Evolutionary conservation across 2,797 vertebrate species (phyloP).

Genomic region (Champsocephalus gunnari): DNA sequence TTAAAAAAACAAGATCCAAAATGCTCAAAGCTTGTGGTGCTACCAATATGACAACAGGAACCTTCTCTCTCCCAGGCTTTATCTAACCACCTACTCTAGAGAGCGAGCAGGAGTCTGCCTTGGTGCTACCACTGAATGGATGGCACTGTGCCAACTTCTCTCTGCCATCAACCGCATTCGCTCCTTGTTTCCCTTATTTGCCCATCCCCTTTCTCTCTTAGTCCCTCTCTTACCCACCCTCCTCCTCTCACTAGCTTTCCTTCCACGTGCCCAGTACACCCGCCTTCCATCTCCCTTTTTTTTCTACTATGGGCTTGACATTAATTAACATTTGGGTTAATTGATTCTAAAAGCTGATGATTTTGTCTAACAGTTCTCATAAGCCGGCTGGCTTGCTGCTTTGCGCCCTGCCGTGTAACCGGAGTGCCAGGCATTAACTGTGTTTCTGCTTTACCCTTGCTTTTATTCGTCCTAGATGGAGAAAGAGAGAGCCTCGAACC

Average conservation of each 20-base stretch:
- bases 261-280: slow-evolving; percentile 75
- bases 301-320: slow-evolving; percentile 91
- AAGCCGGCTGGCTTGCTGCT: slow-evolving; percentile 79
- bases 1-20: slow-evolving; percentile 27
- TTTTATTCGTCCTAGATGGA: slow-evolving; percentile 74
- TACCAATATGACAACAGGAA: slow-evolving; percentile 77
- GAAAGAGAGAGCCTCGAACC: slow-evolving; percentile 62
- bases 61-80: slow-evolving; percentile 82
- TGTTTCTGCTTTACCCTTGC: slow-evolving; percentile 63
- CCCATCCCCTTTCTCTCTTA: slow-evolving; percentile 89
- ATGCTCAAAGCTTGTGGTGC: slow-evolving; percentile 39
- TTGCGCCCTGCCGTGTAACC: slow-evolving; percentile 67
- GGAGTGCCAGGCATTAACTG: slow-evolving; percentile 83
- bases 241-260: slow-evolving; percentile 75
- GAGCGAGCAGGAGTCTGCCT: slow-evolving; percentile 88
- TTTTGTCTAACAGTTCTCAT: slow-evolving; percentile 86
- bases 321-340: slow-evolving; percentile 99
- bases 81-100: slow-evolving; percentile 89
- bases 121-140: slow-evolving; percentile 99
- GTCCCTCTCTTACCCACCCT: slow-evolving; percentile 83
- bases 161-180: slow-evolving; percentile 96
- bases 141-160: slow-evolving; percentile 99
- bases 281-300: slow-evolving; percentile 83
- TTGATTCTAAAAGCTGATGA: slow-evolving; percentile 95
- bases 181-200: slow-evolving; percentile 92